Evolutionary conservation across 2,888 invertebrate genomes (phyloP).

Genomic region (Apantesis nais): DNA sequence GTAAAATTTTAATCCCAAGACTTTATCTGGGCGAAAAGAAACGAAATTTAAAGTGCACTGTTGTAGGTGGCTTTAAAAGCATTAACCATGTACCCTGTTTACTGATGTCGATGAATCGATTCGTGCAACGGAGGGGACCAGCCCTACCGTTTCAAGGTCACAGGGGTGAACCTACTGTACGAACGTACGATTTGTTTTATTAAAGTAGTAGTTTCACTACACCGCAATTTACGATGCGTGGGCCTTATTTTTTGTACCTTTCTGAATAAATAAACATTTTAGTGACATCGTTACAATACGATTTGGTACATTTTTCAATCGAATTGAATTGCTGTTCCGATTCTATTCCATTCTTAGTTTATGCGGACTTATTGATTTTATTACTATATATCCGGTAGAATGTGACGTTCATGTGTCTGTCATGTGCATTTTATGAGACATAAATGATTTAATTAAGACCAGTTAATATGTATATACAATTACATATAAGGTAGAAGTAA

Average conservation of each 20-base stretch:
- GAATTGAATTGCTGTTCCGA: slow-evolving; percentile 26
- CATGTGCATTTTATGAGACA: background rate
- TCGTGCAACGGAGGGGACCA: slow-evolving; percentile 61
- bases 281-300: slow-evolving; percentile 38
- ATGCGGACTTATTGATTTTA: slow-evolving; percentile 17
- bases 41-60: slow-evolving; percentile 19
- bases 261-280: slow-evolving; percentile 47
- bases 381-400: background rate
- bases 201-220: slow-evolving; percentile 32
- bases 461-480: background rate
- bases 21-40: background rate
- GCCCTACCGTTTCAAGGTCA: slow-evolving; percentile 73
- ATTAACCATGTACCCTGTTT: slow-evolving; percentile 45
- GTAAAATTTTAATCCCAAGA: no score
- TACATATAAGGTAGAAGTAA: background rate
- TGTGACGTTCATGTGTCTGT: background rate
- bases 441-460: slow-evolving; percentile 5
- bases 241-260: slow-evolving; percentile 45
- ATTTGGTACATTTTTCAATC: slow-evolving; percentile 33
- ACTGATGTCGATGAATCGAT: slow-evolving; percentile 51
- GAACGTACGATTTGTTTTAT: slow-evolving; percentile 43
- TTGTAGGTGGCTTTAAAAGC: slow-evolving; percentile 41
- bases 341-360: slow-evolving; percentile 9
- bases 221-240: slow-evolving; percentile 45
- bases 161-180: slow-evolving; percentile 61